Percentiles rank a stretch among this genome's conserved stretches.
phyloP scores from a whole-genome alignment of 2,888 invertebrate species.

The Leucoptera coffeella region DNA sequence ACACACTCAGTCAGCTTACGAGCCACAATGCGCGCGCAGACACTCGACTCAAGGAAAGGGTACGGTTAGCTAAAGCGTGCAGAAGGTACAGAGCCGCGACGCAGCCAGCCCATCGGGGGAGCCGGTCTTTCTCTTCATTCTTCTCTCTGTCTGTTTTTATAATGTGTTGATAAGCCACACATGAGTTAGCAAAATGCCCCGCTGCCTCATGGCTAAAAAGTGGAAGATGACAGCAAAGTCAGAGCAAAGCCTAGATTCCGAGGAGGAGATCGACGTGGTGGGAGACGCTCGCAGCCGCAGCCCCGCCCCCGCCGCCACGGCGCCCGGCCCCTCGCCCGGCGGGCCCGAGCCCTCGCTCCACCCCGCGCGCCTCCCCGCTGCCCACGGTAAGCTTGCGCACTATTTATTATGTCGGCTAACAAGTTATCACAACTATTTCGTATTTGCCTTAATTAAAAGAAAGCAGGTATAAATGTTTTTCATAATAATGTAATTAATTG shows the following conservation, averaged over 20 bases:
- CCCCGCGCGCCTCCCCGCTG: conserved; percentile 65
- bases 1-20: too few species aligned
- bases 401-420: too few species aligned
- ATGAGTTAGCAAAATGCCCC: conserved; percentile 73
- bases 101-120: conserved; percentile 41
- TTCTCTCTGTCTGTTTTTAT: conserved; percentile 49
- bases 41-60: too few species aligned
- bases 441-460: too few species aligned
- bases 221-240: conserved; percentile 70
- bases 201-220: conserved; percentile 94
- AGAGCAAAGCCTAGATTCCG: conserved; percentile 57
- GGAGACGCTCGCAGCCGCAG: conserved; percentile 64
- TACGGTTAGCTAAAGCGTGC: too few species aligned
- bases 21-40: too few species aligned
- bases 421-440: too few species aligned
- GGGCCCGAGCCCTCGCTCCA: conserved; percentile 66
- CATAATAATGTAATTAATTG: too few species aligned
- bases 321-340: conserved; percentile 66
- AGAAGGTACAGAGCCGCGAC: too few species aligned
- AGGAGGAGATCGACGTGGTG: conserved; percentile 85
- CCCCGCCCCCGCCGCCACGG: conserved; percentile 47
- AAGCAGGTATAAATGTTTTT: too few species aligned
- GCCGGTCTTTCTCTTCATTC: conserved; percentile 50
- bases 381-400: too few species aligned
- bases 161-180: conserved; percentile 49